phyloP scores from a whole-genome alignment of 2,888 invertebrate genomes.

The Cecidostiba fungosa region DNA sequence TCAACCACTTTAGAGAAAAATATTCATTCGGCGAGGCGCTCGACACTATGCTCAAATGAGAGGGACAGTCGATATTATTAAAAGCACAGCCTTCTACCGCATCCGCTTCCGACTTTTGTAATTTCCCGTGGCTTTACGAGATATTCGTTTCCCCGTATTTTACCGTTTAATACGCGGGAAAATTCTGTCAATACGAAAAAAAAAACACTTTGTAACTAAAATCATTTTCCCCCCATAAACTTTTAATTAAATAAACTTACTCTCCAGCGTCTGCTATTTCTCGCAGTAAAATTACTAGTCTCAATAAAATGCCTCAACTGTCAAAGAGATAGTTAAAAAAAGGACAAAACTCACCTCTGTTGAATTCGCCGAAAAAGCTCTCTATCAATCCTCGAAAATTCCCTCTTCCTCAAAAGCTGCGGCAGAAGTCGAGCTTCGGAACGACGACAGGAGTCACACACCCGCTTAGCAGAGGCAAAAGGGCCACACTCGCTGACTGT shows the following conservation, averaged over 20 bases:
- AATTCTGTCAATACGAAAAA: constrained; percentile 11
- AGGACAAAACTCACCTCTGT: background rate
- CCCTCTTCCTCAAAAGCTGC: background rate
- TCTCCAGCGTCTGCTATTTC: background rate
- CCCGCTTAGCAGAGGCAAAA: background rate
- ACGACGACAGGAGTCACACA: background rate
- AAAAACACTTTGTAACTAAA: background rate
- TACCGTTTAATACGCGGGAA: constrained; percentile 31
- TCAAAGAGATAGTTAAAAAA: background rate
- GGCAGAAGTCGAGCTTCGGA: background rate
- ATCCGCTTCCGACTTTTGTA: constrained; percentile 79
- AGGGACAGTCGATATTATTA: constrained; percentile 76
- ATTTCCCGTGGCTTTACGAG: constrained; percentile 77
- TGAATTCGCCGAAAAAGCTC: background rate
- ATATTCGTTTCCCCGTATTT: constrained; percentile 62
- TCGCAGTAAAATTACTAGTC: background rate
- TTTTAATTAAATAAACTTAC: background rate
- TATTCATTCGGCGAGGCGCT: constrained; percentile 44
- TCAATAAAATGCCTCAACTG: background rate
- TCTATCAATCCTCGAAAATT: background rate
- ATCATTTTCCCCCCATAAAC: background rate
- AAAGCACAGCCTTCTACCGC: constrained; percentile 77
- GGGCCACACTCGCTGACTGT: background rate
- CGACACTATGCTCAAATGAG: constrained; percentile 52
- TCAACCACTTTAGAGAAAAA: constrained; percentile 50